phyloP scores from a whole-genome alignment of 2,113 vertebrate genomes.

The Notechis scutatus region DNA sequence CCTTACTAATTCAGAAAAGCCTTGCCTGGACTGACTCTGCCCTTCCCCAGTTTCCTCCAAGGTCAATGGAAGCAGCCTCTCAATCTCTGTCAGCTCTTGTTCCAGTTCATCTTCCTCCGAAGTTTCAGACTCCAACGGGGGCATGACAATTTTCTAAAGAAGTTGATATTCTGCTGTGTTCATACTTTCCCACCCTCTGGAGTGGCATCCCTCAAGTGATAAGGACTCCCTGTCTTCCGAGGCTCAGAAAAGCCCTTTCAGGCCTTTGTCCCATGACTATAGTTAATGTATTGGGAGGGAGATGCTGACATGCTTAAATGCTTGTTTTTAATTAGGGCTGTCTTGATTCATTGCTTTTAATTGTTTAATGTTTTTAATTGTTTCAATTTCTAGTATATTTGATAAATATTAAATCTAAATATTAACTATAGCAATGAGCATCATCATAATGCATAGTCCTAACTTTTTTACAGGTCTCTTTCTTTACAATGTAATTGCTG shows the following conservation, averaged over 20 bases:
- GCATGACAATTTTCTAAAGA: not conserved
- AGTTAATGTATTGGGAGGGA: not conserved
- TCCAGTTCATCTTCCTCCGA: too few species aligned
- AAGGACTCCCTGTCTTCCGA: not conserved
- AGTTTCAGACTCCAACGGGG: too few species aligned
- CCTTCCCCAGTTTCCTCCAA: too few species aligned
- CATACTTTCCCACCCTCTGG: not conserved
- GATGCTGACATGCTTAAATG: not conserved
- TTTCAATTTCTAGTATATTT: not conserved
- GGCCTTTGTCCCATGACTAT: not conserved
- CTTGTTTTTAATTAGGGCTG: not conserved
- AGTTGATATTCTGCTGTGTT: not conserved
- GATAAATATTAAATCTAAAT: not conserved
- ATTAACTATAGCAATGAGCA: not conserved
- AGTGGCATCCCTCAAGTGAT: not conserved
- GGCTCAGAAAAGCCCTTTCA: not conserved
- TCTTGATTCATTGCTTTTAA: not conserved
- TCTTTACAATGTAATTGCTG: constrained; percentile 15
- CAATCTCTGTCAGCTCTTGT: too few species aligned
- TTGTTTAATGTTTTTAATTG: not conserved
- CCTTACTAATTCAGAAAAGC: too few species aligned
- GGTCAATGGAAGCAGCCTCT: too few species aligned
- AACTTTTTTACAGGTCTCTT: not conserved
- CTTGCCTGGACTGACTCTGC: too few species aligned
- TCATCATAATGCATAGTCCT: constrained; percentile 5